phyloP scores from a whole-genome alignment of 2,888 invertebrate species.

The Pyrgus malvae region DNA sequence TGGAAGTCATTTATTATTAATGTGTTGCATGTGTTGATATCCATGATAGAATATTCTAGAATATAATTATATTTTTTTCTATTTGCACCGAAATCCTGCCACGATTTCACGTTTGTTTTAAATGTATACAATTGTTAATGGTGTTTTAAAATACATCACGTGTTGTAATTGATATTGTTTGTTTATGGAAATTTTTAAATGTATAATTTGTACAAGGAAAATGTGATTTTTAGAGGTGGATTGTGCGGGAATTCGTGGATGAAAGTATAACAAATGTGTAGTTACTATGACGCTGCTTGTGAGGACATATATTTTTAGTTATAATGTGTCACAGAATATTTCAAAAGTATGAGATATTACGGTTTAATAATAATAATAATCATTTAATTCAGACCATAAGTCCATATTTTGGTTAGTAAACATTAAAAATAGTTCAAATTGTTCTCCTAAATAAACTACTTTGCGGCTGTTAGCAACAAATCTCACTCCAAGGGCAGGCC shows the following conservation, averaged over 20 bases:
- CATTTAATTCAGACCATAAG: neutral
- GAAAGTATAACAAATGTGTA: neutral
- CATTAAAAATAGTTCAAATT: too few species aligned
- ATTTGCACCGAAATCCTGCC: conserved; percentile 5
- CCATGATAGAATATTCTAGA: conserved; percentile 9
- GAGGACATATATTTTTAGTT: neutral
- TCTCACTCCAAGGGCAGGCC: too few species aligned
- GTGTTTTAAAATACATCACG: conserved; percentile 6
- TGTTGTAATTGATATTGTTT: conserved; percentile 9
- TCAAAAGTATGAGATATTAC: neutral
- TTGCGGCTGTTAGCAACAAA: too few species aligned
- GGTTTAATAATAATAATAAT: neutral
- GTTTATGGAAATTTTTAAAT: neutral
- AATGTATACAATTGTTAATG: conserved; percentile 14
- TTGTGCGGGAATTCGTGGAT: conserved; percentile 10
- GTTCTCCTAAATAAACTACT: too few species aligned
- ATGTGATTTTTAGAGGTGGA: neutral
- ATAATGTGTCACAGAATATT: conserved; percentile 14
- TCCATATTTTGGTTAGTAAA: neutral
- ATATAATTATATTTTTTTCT: neutral
- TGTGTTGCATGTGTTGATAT: conserved; percentile 13
- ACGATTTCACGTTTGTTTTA: conserved; percentile 11
- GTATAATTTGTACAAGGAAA: neutral
- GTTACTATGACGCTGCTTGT: conserved; percentile 6
- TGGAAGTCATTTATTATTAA: conserved; percentile 24